phyloP scores from a whole-genome alignment of 2,113 vertebrate species.

The Atrichornis clamosus region DNA sequence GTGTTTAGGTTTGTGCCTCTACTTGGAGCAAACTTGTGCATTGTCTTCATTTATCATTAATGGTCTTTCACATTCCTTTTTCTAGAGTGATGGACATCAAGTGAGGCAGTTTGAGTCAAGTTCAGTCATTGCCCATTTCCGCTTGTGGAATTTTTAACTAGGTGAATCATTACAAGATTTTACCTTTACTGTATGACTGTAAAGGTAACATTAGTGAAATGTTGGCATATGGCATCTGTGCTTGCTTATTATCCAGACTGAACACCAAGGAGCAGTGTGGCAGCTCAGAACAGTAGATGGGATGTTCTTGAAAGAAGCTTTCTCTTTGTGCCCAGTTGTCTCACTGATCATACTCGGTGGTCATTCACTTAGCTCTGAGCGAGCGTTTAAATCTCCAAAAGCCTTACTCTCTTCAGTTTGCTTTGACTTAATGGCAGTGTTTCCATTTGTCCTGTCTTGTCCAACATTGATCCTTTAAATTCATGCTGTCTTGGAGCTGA shows the following conservation, averaged over 20 bases:
- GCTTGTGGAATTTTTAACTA: constrained; percentile 55
- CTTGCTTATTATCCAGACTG: not conserved
- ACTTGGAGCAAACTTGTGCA: not conserved
- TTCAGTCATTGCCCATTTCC: constrained; percentile 57
- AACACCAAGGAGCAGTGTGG: too few relatives aligned
- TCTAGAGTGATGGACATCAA: constrained; percentile 56
- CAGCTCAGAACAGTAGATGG: not conserved
- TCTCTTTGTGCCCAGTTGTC: not conserved
- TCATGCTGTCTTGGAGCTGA: not conserved
- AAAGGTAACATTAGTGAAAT: constrained; percentile 29
- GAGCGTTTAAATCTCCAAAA: not conserved
- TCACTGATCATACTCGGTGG: not conserved
- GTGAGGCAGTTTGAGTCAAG: constrained; percentile 57
- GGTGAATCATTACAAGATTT: constrained; percentile 22
- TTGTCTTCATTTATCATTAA: constrained; percentile 55
- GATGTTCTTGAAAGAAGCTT: not conserved
- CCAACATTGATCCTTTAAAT: not conserved
- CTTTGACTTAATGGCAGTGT: not conserved
- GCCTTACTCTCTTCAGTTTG: not conserved
- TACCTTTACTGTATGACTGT: constrained; percentile 60
- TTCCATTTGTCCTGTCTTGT: constrained; percentile 32
- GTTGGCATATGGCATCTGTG: not conserved
- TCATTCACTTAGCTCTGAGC: not conserved
- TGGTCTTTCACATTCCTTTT: constrained; percentile 59
- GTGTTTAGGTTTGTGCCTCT: not conserved